These are phyloP conservation scores for Sparus aurata DNA, from an alignment of 2,797 vertebrate genomes.

Conservation along the genomic window DNA sequence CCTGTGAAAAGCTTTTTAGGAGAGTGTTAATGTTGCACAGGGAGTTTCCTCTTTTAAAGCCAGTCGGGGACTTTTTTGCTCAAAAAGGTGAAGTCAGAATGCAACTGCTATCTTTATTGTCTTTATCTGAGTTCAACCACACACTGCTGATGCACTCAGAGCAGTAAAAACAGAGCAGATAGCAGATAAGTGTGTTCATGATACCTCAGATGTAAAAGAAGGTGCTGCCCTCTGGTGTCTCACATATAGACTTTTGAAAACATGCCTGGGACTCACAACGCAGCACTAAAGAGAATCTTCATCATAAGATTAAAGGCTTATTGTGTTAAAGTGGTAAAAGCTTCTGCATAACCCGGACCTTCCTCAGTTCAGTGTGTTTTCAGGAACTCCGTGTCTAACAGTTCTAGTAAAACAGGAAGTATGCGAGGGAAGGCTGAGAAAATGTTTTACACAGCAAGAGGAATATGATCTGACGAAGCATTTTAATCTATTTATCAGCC, in stretches of 20 bases:
- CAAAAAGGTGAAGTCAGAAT: background rate
- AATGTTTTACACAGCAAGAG: background rate
- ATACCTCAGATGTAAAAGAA: slow-evolving; percentile 43
- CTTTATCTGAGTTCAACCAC: background rate
- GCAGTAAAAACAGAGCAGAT: background rate
- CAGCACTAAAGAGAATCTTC: background rate
- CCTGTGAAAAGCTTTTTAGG: background rate
- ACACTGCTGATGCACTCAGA: slow-evolving; percentile 12
- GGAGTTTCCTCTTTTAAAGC: slow-evolving; percentile 6
- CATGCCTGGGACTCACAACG: background rate
- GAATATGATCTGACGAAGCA: background rate
- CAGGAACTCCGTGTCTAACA: background rate
- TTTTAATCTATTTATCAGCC: slow-evolving; percentile 5
- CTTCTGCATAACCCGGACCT: background rate
- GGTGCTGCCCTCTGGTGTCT: slow-evolving; percentile 82
- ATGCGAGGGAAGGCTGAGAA: background rate
- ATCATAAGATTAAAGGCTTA: background rate
- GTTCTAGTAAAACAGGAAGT: slow-evolving; percentile 27
- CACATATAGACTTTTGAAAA: slow-evolving; percentile 14
- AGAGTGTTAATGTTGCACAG: background rate
- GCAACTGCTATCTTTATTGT: background rate
- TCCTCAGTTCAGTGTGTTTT: background rate
- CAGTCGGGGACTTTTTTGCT: background rate
- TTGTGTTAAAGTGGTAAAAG: background rate
- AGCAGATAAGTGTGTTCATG: background rate